Conservation (phyloP, 2,113 vertebrate species). For the Mustelus asterias region DNA sequence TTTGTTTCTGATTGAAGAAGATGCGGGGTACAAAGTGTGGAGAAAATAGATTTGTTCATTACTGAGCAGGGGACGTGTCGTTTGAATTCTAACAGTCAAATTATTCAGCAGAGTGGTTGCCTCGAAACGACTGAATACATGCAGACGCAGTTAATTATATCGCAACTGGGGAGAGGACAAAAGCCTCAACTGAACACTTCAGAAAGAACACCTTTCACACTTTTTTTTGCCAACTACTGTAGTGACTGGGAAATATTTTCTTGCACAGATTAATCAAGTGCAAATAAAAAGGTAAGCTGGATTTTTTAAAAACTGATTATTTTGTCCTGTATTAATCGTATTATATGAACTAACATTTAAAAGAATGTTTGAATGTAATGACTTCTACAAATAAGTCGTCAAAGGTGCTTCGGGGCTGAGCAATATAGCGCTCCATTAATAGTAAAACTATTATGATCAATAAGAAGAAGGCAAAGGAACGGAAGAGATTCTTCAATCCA, state of each 20-base stretch:
- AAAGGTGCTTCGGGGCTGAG: no score
- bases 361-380: neutral
- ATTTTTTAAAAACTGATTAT: no score
- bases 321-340: neutral
- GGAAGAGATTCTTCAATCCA: neutral
- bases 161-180: slow-evolving; percentile 23
- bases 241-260: neutral
- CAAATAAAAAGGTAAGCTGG: slow-evolving; percentile 4
- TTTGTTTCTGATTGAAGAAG: neutral
- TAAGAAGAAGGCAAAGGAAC: neutral
- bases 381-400: neutral
- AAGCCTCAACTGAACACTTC: neutral
- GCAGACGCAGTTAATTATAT: slow-evolving; percentile 11
- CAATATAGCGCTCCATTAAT: neutral
- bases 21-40: neutral
- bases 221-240: neutral
- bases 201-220: neutral
- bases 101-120: slow-evolving; percentile 27
- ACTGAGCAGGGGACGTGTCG: slow-evolving; percentile 10
- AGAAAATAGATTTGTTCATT: slow-evolving; percentile 13
- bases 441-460: neutral
- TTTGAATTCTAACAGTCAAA: slow-evolving; percentile 35
- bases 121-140: slow-evolving; percentile 26
- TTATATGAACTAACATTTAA: neutral
- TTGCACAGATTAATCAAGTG: neutral